Base-by-base conservation (phyloP, 2,797 vertebrate genomes). In the Microchirus variegatus region DNA sequence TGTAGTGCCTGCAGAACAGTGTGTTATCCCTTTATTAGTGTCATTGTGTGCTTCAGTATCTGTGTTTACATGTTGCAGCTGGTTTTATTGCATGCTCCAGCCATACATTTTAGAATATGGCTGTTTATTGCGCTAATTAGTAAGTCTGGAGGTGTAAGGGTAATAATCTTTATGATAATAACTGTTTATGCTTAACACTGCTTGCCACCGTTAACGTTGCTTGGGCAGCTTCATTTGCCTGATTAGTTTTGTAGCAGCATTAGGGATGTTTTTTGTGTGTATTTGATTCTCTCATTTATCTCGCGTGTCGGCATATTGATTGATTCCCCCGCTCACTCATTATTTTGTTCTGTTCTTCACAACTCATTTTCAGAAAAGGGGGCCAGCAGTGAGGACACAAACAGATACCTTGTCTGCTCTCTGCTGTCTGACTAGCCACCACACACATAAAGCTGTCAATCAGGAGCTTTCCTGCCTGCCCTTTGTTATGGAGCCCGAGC, bases 141-240 rank as follows among this genome's bases (percentile, higher is more conserved):
- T 45, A 70, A 87, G 83, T 91, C 82, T 89, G 86, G 79, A 87
- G 86, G 85, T 88, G 85, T 89, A 81, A 86, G 85, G 82, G 89
- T 91, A 91, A 88, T 88, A 83, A 87, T 90, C 88, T 91, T 92
- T 91, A 91, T 77, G 84, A 83, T 91, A 87, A 90, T 89, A 90
- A 85, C 86, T 82, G 78, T 90, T 89, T 87, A 89, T 88, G 84
- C 77, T 75, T 69, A 84, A 85, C 81, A 80, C 81, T 70, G 73
- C 77, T 82, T 79, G 80, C 81, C 83, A 83, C 74, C 74, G 82
- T 90, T 87, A 80, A 86, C 67, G 67, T 83, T 74, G 74, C 80
- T 69, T 31, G 44, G 83, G 86, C 80, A 86, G 81, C 86, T 89
- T 89, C 73, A 86, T 90, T 87, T 88, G 84, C 82, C 83, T 87